phyloP scores from a whole-genome alignment of 1,140 invertebrate genomes.

The Sycobia sp. region DNA sequence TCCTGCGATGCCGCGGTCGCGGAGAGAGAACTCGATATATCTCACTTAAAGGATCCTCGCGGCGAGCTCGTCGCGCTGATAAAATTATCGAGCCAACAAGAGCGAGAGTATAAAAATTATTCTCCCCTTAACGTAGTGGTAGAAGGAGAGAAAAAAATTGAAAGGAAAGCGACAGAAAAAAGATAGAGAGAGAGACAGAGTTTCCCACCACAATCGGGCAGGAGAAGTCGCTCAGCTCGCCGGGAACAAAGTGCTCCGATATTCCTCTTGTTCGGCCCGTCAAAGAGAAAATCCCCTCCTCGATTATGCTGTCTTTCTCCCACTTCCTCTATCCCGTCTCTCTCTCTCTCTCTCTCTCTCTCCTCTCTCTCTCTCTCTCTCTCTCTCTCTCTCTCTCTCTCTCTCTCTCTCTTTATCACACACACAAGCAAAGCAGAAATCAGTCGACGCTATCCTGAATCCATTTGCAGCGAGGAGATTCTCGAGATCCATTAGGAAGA shows the following conservation, averaged over 20 bases:
- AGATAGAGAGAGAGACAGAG: slow-evolving; percentile 7
- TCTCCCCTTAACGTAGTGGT: no score
- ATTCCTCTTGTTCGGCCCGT: not conserved
- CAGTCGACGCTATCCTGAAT: slow-evolving; percentile 13
- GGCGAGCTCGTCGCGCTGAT: slow-evolving; percentile 13
- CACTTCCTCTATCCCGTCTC: no score
- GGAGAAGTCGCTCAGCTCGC: not conserved
- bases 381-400: no score
- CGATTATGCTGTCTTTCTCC: not conserved
- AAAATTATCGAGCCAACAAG: no score
- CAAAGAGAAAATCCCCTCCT: slow-evolving; percentile 13
- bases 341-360: no score
- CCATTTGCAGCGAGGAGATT: slow-evolving; percentile 21
- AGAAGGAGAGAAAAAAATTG: no score
- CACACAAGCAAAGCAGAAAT: slow-evolving; percentile 20
- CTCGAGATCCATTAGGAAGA: slow-evolving; percentile 17
- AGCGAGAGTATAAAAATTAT: slow-evolving; percentile 10
- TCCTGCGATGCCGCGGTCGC: not conserved
- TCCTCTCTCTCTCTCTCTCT: no score
- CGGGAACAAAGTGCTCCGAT: slow-evolving; percentile 6
- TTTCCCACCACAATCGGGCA: not conserved
- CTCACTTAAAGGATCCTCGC: not conserved
- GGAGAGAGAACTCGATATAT: slow-evolving; percentile 2
- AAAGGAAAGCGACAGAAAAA: no score
- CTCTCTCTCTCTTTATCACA: no score